Conservation (phyloP, 2,888 invertebrate species). For the Mythimna loreyi region DNA sequence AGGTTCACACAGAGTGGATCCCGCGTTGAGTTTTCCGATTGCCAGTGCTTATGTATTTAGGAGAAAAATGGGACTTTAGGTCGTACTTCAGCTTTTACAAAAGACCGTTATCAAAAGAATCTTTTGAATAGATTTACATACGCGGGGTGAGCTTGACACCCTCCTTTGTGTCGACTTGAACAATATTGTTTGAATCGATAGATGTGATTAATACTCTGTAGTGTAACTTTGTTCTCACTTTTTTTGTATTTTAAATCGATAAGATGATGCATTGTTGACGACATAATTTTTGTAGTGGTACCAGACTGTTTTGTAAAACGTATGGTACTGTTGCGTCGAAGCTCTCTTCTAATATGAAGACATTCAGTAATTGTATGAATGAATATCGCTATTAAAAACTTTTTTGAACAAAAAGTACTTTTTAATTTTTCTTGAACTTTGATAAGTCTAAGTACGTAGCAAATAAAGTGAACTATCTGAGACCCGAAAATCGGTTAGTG, state of each 20-base stretch:
- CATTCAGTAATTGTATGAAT: too few relatives aligned
- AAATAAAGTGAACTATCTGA: too few relatives aligned
- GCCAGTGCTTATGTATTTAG: conserved; percentile 86
- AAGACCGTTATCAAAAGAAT: conserved; percentile 79
- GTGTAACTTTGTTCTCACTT: conserved; percentile 10
- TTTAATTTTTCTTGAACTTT: too few relatives aligned
- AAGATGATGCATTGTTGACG: neutral
- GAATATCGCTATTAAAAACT: too few relatives aligned
- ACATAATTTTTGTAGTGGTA: too few relatives aligned
- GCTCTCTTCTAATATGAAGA: too few relatives aligned
- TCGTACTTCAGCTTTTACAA: conserved; percentile 79
- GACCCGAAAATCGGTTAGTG: too few relatives aligned
- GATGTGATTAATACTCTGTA: conserved; percentile 54
- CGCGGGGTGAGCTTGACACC: conserved; percentile 60
- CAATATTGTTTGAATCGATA: conserved; percentile 65
- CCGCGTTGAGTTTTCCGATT: conserved; percentile 82
- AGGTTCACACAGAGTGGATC: conserved; percentile 85
- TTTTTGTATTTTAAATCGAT: conserved; percentile 7
- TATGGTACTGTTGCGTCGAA: neutral
- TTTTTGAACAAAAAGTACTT: too few relatives aligned
- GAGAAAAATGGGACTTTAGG: conserved; percentile 80
- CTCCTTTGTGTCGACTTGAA: conserved; percentile 66
- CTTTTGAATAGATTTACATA: conserved; percentile 76
- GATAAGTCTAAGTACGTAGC: too few relatives aligned
- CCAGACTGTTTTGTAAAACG: too few relatives aligned